Percentiles rank a stretch among this genome's conserved stretches.
Evolutionary conservation across 2,888 invertebrate species (phyloP).

Genomic region (Zaprionus obscuricornis): DNA sequence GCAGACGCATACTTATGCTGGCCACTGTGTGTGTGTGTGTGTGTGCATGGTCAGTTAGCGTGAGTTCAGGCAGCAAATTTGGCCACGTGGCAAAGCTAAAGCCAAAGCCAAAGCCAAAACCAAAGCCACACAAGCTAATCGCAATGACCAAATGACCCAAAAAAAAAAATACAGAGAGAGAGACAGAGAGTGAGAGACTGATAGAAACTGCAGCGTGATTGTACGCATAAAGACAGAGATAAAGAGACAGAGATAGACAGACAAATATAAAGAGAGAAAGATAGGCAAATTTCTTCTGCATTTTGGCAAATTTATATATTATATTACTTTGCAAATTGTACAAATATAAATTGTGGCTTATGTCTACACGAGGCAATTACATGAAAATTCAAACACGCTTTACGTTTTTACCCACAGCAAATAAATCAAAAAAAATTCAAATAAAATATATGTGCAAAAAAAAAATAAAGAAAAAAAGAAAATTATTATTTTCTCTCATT

Average conservation of each 20-base stretch:
- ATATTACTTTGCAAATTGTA: too few relatives aligned
- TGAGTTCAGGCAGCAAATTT: conserved; percentile 29
- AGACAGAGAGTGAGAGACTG: too few relatives aligned
- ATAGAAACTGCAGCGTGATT: conserved; percentile 64
- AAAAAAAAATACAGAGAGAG: conserved; percentile 45
- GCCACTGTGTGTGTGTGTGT: conserved; percentile 19
- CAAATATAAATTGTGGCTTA: conserved; percentile 47
- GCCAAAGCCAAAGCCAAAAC: conserved; percentile 21
- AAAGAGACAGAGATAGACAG: conserved; percentile 1
- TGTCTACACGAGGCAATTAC: conserved; percentile 62
- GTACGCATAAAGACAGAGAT: conserved; percentile 25
- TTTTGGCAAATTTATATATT: conserved; percentile 32
- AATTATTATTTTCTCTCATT: too few relatives aligned
- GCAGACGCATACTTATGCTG: conserved; percentile 1
- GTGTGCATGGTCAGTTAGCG: conserved; percentile 33
- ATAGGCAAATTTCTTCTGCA: too few relatives aligned
- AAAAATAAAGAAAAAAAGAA: too few relatives aligned
- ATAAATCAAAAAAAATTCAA: conserved; percentile 59
- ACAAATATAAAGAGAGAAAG: background rate
- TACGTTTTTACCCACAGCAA: too few relatives aligned
- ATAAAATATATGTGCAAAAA: too few relatives aligned
- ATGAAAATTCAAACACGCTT: conserved; percentile 49
- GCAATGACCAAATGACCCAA: conserved; percentile 65
- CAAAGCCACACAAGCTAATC: conserved; percentile 58
- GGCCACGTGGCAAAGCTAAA: conserved; percentile 21